These are phyloP conservation scores for Trididemnum nubilum DNA, from an alignment of 23 tunicate genomes.

Conservation along the genomic window DNA sequence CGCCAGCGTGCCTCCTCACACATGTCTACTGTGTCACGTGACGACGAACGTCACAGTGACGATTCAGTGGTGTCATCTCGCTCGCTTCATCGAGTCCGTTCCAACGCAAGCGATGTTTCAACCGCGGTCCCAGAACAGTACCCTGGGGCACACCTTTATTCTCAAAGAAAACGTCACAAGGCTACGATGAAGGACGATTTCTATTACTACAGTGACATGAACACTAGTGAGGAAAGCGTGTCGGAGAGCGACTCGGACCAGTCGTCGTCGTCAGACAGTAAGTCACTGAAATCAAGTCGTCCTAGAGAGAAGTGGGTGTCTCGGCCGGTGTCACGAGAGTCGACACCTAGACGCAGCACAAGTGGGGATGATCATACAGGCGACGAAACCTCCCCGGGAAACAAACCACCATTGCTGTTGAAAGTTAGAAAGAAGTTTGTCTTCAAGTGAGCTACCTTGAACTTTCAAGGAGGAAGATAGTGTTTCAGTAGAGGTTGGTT, in stretches of 20 bases:
- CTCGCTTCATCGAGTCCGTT: not conserved
- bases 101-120: not conserved
- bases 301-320: not conserved
- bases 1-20: slow-evolving; percentile 14
- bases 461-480: no score
- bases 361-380: slow-evolving; percentile 20
- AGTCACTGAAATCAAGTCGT: not conserved
- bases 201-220: slow-evolving; percentile 47
- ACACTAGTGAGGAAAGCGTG: slow-evolving; percentile 22
- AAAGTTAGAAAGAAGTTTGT: slow-evolving; percentile 27
- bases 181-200: slow-evolving; percentile 38
- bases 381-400: not conserved
- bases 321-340: slow-evolving; percentile 1
- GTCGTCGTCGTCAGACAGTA: slow-evolving; percentile 11
- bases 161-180: slow-evolving; percentile 26
- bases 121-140: not conserved
- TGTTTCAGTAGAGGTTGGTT: no score
- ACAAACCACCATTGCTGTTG: slow-evolving; percentile 20
- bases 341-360: slow-evolving; percentile 29
- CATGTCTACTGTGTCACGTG: slow-evolving; percentile 32
- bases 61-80: slow-evolving; percentile 47
- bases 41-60: slow-evolving; percentile 62
- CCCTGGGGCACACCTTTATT: not conserved
- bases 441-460: not conserved
- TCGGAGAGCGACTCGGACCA: slow-evolving; percentile 5